Conservation (phyloP, 2,888 invertebrate species). For the Electrophaes corylata region DNA sequence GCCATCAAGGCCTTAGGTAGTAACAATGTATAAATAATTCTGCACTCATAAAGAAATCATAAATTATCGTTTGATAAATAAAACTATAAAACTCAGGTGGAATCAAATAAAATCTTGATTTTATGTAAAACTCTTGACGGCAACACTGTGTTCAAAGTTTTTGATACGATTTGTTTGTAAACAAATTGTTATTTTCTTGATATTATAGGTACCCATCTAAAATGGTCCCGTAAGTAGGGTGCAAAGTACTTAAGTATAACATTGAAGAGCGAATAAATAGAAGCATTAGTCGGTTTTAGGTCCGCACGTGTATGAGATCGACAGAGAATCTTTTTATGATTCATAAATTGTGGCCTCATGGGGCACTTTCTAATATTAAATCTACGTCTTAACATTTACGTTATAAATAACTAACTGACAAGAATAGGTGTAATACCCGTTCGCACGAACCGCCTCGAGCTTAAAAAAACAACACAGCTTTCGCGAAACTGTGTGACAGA, state of each 20-base stretch:
- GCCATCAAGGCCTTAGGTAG: too few relatives aligned
- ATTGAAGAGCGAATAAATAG: constrained; percentile 8
- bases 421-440: neutral
- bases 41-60: too few relatives aligned
- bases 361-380: constrained; percentile 7
- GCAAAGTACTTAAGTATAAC: neutral
- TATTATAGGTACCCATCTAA: neutral
- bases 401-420: constrained; percentile 8
- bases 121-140: neutral
- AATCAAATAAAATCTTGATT: neutral
- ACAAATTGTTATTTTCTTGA: too few relatives aligned
- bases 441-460: constrained; percentile 1
- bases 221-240: neutral
- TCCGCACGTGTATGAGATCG: constrained; percentile 21
- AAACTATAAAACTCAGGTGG: neutral
- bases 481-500: too few relatives aligned
- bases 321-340: constrained; percentile 4
- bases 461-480: too few relatives aligned
- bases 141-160: too few relatives aligned
- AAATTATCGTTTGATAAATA: neutral
- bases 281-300: constrained; percentile 7
- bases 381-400: neutral
- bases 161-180: too few relatives aligned
- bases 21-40: too few relatives aligned
- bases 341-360: constrained; percentile 1